Conservation (phyloP, 2,888 invertebrate species). For the Mythimna lalbum region DNA sequence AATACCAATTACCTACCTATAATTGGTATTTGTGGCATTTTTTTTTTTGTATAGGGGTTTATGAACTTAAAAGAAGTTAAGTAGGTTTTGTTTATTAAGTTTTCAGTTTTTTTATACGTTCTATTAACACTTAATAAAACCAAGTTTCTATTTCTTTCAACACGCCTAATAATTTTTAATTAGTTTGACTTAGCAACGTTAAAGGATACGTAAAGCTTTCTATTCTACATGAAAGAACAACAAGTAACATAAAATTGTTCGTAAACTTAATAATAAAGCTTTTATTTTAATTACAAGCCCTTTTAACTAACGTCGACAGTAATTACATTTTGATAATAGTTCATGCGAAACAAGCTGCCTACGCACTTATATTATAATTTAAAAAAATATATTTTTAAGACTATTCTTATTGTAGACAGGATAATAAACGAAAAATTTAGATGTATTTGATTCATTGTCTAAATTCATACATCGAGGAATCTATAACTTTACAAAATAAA, state of each 20-base stretch:
- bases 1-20: too few species aligned
- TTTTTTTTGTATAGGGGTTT: too few species aligned
- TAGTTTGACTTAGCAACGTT: slow-evolving; percentile 11
- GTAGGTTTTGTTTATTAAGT: neutral
- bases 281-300: slow-evolving; percentile 30
- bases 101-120: neutral
- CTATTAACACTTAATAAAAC: neutral
- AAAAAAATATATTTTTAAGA: neutral
- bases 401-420: neutral
- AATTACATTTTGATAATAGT: slow-evolving; percentile 30
- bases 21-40: too few species aligned
- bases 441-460: neutral
- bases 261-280: slow-evolving; percentile 20
- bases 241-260: slow-evolving; percentile 4
- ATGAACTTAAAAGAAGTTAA: neutral
- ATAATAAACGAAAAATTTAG: neutral
- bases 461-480: slow-evolving; percentile 1
- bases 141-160: neutral
- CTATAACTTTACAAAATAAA: neutral
- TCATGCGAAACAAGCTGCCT: neutral
- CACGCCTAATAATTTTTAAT: neutral
- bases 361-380: neutral
- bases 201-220: neutral
- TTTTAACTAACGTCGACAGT: slow-evolving; percentile 5
- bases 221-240: slow-evolving; percentile 5